Base-by-base conservation (phyloP, 1,140 invertebrate genomes). In the Tetranychus cinnabarinus region DNA sequence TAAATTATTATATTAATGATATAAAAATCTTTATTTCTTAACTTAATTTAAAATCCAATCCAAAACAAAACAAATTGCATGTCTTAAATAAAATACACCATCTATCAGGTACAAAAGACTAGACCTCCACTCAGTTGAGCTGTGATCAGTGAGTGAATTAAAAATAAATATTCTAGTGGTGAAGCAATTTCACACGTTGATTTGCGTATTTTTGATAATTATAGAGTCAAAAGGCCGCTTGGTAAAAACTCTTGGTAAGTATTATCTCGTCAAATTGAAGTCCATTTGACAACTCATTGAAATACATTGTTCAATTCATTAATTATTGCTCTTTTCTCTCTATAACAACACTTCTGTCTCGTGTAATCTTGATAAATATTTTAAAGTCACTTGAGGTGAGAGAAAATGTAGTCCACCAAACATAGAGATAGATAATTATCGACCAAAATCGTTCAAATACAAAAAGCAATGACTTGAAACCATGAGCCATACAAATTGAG, bases 191-290 rank as follows among this genome's bases (percentile, higher is more conserved):
- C 86, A 68, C 88, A 92, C 1, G 73, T 75, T 5, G 85, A 89
- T 73, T 73, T 79, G 63, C 93, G 93, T 36, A 86, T 99, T 68
- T 82, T 83, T 68, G 96, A 99, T 71, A 98, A 98, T 72, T 97
- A 92, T 68, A 79, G 87, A 69, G 95, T 98, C 0, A 98, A 98
- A 71, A 92, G 85, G 70, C 93, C 98, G 77, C 89, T 97, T 62
- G 77, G 99, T 48, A 23, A 23, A 23, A 88, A 93, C 73, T 97
- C 96, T 3, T 91, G 90, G 80, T 84, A 75, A 76, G 75, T 73
- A 50, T 55, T 56, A 36, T 61, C 36, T 6, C 10, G 5, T 42
- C 10, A 5, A 42, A 42, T 10, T 6, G 10, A 0, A 6, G 5
- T 42, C 39, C 39, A 52, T 2, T 12, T 37, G 31, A 62, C 55